Evolutionary conservation across 2,797 vertebrate genomes (phyloP), one percentile per base, ranked within the genome.

Genomic region (Harpagifer antarcticus): DNA sequence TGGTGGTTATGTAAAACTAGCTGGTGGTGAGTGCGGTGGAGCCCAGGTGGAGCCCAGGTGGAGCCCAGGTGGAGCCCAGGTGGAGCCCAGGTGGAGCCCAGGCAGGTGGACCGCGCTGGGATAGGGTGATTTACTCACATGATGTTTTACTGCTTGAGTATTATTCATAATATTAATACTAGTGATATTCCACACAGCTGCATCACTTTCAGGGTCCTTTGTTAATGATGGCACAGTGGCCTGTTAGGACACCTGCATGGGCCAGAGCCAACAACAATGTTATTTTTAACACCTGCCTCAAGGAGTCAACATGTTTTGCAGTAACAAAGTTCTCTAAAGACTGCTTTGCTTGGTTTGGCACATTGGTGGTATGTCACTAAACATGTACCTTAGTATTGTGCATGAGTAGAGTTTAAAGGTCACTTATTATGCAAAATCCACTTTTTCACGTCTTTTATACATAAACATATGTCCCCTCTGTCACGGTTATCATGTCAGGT

Each of bases 1-100:
- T 20, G 31, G 54, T 44, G 56, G 53, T 66, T 68, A 78, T 79
- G 85, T 76, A 72, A 79, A 88, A 74, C 45, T 59, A 33, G 64
- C 55, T 52, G 17, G 74, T 50, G 72, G 44, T 47, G 66, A 72
- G 59, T 57, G 2, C 56, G 27, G 60, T 55, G 60, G 60, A 56
- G 54, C 57, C 2, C 56, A 62, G 68, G 48, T 56, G 45, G 63
- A 68, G 64, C 9, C 54, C 64, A 62, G 67, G 70, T 66, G 65
- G 61, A 74, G 27, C 27, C 27, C 27, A 27, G 27, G 23, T 27
- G 23, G 23, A 27, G 23, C 23, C 23, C 23, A 27, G 23, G 3
- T 23, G 23, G 23, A 23, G 23, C 23, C 3, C 23, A 23, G 23
- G 23, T 23, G 23, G 23, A 23, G 23, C 23, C 3, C 23, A 23